Conservation (phyloP, 2,888 invertebrate genomes). For the Junonia oenone region DNA sequence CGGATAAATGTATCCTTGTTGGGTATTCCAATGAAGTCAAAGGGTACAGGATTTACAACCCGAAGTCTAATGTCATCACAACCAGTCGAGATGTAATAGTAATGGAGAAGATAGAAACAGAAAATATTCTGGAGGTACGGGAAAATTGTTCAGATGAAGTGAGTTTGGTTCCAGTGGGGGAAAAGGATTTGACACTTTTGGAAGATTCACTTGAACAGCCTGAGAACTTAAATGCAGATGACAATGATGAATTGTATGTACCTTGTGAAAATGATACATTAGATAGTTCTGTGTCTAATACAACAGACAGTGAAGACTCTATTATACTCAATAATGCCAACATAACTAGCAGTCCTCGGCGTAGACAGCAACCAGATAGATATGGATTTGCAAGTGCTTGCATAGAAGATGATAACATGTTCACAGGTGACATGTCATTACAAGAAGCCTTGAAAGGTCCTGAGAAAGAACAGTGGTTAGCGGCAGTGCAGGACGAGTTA, state of each 20-base stretch:
- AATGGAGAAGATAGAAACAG: constrained; percentile 21
- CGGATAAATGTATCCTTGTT: constrained; percentile 28
- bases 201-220: constrained; percentile 18
- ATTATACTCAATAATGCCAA: constrained; percentile 17
- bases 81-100: constrained; percentile 30
- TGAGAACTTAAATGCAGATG: constrained; percentile 15
- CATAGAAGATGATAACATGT: background rate
- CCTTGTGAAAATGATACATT: constrained; percentile 19
- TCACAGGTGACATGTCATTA: background rate
- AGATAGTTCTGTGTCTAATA: constrained; percentile 13
- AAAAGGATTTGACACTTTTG: constrained; percentile 18
- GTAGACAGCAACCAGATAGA: too few species aligned
- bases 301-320: constrained; percentile 18
- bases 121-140: constrained; percentile 24
- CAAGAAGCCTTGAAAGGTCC: constrained; percentile 24
- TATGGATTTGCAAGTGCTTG: too few species aligned
- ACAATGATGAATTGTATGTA: constrained; percentile 18
- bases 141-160: constrained; percentile 21
- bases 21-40: constrained; percentile 32
- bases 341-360: constrained; percentile 9
- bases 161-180: constrained; percentile 33
- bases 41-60: constrained; percentile 25
- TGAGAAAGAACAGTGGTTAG: constrained; percentile 24
- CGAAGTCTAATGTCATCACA: constrained; percentile 19
- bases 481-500: constrained; percentile 23